A percentile compares a stretch with the other conserved stretches of the same genome.
These are phyloP conservation scores for Proteles cristata DNA, from an alignment of 2,113 vertebrate species.

Conservation along the genomic window DNA sequence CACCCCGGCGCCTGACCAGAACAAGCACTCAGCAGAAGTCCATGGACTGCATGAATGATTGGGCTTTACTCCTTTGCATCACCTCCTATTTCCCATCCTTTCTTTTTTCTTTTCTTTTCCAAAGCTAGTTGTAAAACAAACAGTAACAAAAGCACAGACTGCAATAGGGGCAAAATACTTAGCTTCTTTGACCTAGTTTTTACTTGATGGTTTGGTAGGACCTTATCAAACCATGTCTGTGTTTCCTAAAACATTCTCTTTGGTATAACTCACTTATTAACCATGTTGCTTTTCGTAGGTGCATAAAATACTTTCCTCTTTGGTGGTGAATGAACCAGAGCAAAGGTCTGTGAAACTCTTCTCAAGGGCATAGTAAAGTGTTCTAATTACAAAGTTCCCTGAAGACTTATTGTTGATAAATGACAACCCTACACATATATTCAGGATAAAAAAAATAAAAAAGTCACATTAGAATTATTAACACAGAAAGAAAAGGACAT, in stretches of 20 bases:
- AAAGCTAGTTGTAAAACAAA: background rate
- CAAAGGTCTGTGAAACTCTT: background rate
- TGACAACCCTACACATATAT: background rate
- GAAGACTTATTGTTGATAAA: constrained; percentile 35
- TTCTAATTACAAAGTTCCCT: constrained; percentile 27
- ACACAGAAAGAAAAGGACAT: background rate
- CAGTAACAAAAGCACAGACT: background rate
- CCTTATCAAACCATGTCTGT: background rate
- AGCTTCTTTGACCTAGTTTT: background rate
- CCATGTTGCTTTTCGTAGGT: background rate
- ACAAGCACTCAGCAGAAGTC: background rate
- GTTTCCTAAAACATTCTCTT: background rate
- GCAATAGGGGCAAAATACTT: background rate
- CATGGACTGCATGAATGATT: background rate
- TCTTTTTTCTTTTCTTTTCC: background rate
- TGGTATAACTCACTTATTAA: background rate
- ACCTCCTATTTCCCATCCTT: background rate
- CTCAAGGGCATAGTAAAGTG: background rate
- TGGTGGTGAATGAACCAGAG: constrained; percentile 7
- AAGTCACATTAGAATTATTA: background rate
- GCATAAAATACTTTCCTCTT: background rate
- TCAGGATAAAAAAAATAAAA: background rate
- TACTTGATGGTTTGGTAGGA: background rate
- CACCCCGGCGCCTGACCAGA: background rate
- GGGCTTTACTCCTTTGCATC: background rate